Evolutionary conservation across 1,140 invertebrate genomes (phyloP).

Genomic region (Arion vulgaris): DNA sequence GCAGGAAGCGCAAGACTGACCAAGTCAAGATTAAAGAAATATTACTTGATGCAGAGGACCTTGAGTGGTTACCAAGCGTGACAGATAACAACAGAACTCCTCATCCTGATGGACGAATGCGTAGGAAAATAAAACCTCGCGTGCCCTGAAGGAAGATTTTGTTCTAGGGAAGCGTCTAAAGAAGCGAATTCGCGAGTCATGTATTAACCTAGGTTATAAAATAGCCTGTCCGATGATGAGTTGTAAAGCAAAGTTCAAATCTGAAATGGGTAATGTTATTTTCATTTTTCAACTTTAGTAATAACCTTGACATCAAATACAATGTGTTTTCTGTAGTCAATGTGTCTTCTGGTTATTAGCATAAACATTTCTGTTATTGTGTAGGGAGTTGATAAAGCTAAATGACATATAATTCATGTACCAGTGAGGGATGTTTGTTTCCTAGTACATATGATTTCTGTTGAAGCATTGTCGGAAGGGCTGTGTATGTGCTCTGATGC

Average conservation of each 20-base stretch:
- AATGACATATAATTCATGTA: too few species aligned
- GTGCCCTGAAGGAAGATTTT: conserved; percentile 67
- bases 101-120: conserved; percentile 45
- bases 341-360: neutral
- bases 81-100: conserved; percentile 17
- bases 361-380: neutral
- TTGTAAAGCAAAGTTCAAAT: conserved; percentile 29
- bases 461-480: too few species aligned
- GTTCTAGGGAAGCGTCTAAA: conserved; percentile 57
- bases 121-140: conserved; percentile 58
- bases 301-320: neutral
- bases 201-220: conserved; percentile 37
- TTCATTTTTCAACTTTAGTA: neutral
- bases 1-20: conserved; percentile 59
- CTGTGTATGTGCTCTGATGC: too few species aligned
- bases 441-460: too few species aligned
- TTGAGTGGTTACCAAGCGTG: conserved; percentile 45
- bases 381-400: neutral
- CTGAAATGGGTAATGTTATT: conserved; percentile 8
- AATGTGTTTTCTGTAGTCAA: neutral
- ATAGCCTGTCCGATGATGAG: conserved; percentile 18
- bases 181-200: conserved; percentile 17
- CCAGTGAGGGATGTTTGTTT: too few species aligned
- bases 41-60: conserved; percentile 42
- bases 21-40: conserved; percentile 43